A percentile compares a stretch with the other conserved stretches of the same genome.
phyloP scores from a whole-genome alignment of 1,140 invertebrate species.

The Dryas iulia region DNA sequence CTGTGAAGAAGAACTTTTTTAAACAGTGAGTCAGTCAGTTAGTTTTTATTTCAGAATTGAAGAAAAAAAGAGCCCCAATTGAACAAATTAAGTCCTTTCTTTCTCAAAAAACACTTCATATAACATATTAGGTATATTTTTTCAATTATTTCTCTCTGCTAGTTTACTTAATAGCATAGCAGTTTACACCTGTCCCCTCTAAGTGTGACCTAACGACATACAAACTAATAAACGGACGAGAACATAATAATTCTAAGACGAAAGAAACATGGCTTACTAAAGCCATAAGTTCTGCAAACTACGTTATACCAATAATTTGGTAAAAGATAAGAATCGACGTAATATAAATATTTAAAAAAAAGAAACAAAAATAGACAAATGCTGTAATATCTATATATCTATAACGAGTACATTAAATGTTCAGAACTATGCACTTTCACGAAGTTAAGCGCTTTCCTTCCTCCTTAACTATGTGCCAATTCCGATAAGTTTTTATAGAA shows the following conservation, averaged over 20 bases:
- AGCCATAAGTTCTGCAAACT: conserved; percentile 51
- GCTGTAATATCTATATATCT: background rate
- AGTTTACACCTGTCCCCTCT: too few relatives aligned
- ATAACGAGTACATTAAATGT: conserved; percentile 15
- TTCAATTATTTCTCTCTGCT: too few relatives aligned
- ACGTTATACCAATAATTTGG: background rate
- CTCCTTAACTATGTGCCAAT: conserved; percentile 74
- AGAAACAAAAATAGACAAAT: background rate
- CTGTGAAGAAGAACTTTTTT: too few relatives aligned
- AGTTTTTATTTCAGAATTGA: too few relatives aligned
- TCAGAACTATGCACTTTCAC: conserved; percentile 79
- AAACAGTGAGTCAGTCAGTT: too few relatives aligned
- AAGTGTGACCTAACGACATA: background rate
- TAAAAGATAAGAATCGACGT: background rate
- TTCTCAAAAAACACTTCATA: too few relatives aligned
- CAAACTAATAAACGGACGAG: background rate
- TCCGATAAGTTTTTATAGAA: conserved; percentile 74
- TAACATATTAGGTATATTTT: too few relatives aligned
- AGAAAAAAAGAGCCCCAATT: too few relatives aligned
- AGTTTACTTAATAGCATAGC: too few relatives aligned
- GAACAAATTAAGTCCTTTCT: too few relatives aligned
- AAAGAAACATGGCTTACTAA: background rate
- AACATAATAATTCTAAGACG: background rate
- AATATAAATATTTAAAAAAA: background rate
- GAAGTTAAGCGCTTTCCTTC: conserved; percentile 46